Conservation (phyloP, 1,140 invertebrate genomes). For the Pseudobourletiella spinata region DNA sequence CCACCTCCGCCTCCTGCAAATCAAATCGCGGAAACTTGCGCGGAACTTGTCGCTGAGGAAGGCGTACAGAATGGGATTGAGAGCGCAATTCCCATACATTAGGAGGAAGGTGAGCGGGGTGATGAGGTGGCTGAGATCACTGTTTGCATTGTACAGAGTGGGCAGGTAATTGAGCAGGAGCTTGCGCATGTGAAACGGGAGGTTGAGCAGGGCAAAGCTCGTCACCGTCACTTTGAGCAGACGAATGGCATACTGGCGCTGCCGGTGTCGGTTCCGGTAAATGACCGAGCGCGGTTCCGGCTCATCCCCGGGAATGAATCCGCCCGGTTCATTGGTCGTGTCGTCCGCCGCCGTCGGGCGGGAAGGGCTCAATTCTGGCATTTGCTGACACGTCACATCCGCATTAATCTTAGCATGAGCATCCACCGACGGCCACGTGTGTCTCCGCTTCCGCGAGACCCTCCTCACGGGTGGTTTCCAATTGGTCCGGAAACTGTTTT, state of each 20-base stretch:
- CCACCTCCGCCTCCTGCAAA: not conserved
- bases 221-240: not conserved
- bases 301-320: not conserved
- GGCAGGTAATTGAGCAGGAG: not conserved
- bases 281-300: not conserved
- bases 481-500: too few species aligned
- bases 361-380: not conserved
- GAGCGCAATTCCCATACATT: not conserved
- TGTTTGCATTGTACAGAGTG: not conserved
- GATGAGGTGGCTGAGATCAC: not conserved
- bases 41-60: not conserved
- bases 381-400: not conserved
- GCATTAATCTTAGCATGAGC: not conserved
- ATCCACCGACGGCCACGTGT: not conserved
- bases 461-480: not conserved
- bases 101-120: not conserved
- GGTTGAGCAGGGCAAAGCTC: not conserved
- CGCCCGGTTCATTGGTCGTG: not conserved
- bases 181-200: not conserved
- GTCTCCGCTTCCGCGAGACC: not conserved
- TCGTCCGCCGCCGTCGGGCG: not conserved
- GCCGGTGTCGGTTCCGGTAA: not conserved
- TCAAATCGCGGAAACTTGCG: not conserved
- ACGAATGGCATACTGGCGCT: not conserved
- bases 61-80: not conserved